Evolutionary conservation across 2,888 invertebrate species (phyloP), one percentile per base, ranked within the genome.

Genomic region (Vannuccia rotundouncinata): DNA sequence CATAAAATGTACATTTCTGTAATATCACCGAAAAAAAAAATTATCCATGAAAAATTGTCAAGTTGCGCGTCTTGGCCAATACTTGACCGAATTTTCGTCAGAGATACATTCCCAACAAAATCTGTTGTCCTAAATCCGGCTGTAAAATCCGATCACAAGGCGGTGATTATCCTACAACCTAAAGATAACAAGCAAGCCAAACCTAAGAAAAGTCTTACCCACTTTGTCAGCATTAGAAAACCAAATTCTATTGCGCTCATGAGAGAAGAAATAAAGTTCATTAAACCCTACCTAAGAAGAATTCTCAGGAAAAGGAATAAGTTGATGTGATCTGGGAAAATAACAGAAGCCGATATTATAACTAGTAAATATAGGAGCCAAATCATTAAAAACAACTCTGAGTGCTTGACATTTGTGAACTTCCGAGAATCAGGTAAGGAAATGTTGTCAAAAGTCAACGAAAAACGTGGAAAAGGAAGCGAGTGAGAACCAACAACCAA

Each of bases 401-500:
- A 66, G 66, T 66, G n/a, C 22, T 66, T 45, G 5, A 45, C 5
- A 45, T 45, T 45, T 17, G 45, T 13, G 45, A 45, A 45, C 45
- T 45, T 13, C 45, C 13, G 66, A 22, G 25, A 66, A 66, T 66
- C 66, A 5, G 66, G 66, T 66, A 66, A 66, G 66, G 22, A 5
- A 66, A 66, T 66, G 22, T 66, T 17, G 66, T 66, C 66, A 66
- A 66, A 66, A 66, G 66, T 66, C 10, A 66, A 66, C 25, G 66
- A 66, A 5, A 66, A 22, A 66, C 66, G 66, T 66, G 66, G 66
- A 66, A 66, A 5, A 66, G 66, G 22, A 13, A 66, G 22, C 13
- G 22, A 66, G 25, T 22, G 66, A 13, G 66, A 5, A 66, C 66
- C 5, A 22, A 66, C 5, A 22, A 22, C 66, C 66, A 66, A 66